These are phyloP conservation scores for Sthenelais limicola DNA, from an alignment of 2,888 invertebrate species.

Conservation along the genomic window DNA sequence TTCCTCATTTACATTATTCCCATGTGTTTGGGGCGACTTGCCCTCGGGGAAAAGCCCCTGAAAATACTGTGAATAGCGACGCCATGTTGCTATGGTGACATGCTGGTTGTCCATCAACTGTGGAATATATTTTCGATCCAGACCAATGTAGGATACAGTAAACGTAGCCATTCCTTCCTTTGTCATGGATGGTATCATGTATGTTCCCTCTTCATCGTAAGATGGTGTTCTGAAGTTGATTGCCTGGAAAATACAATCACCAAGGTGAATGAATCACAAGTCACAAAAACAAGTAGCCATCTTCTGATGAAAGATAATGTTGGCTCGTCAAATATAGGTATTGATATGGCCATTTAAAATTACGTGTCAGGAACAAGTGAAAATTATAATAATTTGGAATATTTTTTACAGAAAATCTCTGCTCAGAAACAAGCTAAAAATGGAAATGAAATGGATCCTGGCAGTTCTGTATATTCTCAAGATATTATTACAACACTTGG, in stretches of 20 bases:
- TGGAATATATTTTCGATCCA: neutral
- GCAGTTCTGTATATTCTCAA: too few species aligned
- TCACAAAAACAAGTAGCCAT: neutral
- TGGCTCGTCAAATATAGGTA: too few species aligned
- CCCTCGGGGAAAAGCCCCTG: neutral
- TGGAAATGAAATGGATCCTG: too few species aligned
- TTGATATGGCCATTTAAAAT: too few species aligned
- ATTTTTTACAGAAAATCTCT: too few species aligned
- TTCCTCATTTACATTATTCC: conserved; percentile 2
- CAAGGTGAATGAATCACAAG: neutral
- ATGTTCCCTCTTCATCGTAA: neutral
- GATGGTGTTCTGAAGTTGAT: conserved; percentile 16
- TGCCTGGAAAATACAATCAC: neutral
- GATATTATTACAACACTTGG: too few species aligned
- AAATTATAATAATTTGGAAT: too few species aligned
- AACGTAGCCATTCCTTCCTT: neutral
- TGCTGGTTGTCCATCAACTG: neutral
- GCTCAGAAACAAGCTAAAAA: too few species aligned
- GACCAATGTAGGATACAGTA: neutral
- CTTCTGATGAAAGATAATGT: too few species aligned
- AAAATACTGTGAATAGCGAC: neutral
- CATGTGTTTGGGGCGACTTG: neutral
- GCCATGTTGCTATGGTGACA: neutral
- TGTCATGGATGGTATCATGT: conserved; percentile 10
- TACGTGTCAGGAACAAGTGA: too few species aligned